A percentile compares a stretch with the other conserved stretches of the same genome.
Evolutionary conservation across 2,797 vertebrate species (phyloP).

Genomic region (Labroides dimidiatus): DNA sequence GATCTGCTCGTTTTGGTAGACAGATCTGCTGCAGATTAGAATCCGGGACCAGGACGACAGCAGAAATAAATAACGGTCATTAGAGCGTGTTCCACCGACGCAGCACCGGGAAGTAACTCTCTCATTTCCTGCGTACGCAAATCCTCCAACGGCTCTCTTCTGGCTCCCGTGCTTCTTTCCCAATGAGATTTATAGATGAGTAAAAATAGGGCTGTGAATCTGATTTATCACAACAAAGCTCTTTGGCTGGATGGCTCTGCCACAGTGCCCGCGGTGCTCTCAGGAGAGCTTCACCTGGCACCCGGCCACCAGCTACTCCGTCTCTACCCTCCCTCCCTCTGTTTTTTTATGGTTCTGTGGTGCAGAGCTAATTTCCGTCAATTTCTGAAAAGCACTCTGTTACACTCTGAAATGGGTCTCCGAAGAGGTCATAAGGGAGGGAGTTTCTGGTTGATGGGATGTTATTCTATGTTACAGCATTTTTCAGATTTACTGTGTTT

Average conservation of each 20-base stretch:
- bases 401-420: slow-evolving; percentile 64
- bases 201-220: slow-evolving; percentile 78
- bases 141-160: slow-evolving; percentile 25
- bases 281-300: slow-evolving; percentile 71
- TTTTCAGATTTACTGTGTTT: slow-evolving; percentile 50
- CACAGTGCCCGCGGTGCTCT: slow-evolving; percentile 59
- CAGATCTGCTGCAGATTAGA: slow-evolving; percentile 70
- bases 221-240: slow-evolving; percentile 80
- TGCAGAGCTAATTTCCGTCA: slow-evolving; percentile 70
- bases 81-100: slow-evolving; percentile 68
- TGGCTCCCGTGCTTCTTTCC: slow-evolving; percentile 28
- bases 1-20: slow-evolving; percentile 71
- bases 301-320: slow-evolving; percentile 60
- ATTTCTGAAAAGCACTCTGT: slow-evolving; percentile 72
- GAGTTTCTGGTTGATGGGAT: slow-evolving; percentile 61
- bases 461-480: slow-evolving; percentile 52
- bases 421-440: slow-evolving; percentile 54
- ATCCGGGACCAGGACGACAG: slow-evolving; percentile 65
- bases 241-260: slow-evolving; percentile 68
- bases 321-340: slow-evolving; percentile 17
- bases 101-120: slow-evolving; percentile 60
- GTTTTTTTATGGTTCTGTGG: slow-evolving; percentile 67
- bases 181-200: slow-evolving; percentile 76
- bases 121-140: slow-evolving; percentile 64
- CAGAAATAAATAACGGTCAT: slow-evolving; percentile 84